Percentiles rank a stretch among this genome's conserved stretches.
Evolutionary conservation across 2,888 invertebrate genomes (phyloP).

Genomic region (Leptinotarsa tumamoca): DNA sequence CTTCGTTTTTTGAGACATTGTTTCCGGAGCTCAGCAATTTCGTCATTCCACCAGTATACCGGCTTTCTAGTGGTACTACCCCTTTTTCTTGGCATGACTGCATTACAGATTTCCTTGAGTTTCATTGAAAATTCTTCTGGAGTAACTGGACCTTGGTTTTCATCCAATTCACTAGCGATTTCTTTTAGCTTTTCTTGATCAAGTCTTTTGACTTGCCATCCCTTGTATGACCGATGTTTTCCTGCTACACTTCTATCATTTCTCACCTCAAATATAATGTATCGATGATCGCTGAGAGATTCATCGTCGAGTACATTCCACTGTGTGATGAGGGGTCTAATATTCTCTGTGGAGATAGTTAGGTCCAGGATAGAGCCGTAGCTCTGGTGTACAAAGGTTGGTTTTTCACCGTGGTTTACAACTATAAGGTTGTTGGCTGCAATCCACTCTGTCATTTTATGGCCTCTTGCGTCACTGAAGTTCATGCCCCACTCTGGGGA

Average conservation of each 20-base stretch:
- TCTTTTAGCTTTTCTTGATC: background rate
- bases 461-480: conserved; percentile 24
- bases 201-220: conserved; percentile 12
- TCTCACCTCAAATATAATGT: conserved; percentile 7
- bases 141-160: background rate
- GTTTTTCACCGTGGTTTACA: conserved; percentile 24
- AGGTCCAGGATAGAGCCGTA: conserved; percentile 28
- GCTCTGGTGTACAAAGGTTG: conserved; percentile 29
- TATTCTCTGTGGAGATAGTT: conserved; percentile 19
- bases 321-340: background rate
- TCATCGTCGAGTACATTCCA: conserved; percentile 30
- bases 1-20: background rate
- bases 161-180: background rate
- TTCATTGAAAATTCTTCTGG: conserved; percentile 12
- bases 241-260: no score
- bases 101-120: conserved; percentile 29
- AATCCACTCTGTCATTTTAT: conserved; percentile 33
- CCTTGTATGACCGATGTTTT: conserved; percentile 7
- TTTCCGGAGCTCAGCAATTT: background rate
- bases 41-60: conserved; percentile 40
- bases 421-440: conserved; percentile 24
- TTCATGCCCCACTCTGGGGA: conserved; percentile 34
- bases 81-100: conserved; percentile 29
- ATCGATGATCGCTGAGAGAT: conserved; percentile 35
- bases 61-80: background rate